phyloP scores from a whole-genome alignment of 1,140 invertebrate species.

The Drosophila malerkotliana region DNA sequence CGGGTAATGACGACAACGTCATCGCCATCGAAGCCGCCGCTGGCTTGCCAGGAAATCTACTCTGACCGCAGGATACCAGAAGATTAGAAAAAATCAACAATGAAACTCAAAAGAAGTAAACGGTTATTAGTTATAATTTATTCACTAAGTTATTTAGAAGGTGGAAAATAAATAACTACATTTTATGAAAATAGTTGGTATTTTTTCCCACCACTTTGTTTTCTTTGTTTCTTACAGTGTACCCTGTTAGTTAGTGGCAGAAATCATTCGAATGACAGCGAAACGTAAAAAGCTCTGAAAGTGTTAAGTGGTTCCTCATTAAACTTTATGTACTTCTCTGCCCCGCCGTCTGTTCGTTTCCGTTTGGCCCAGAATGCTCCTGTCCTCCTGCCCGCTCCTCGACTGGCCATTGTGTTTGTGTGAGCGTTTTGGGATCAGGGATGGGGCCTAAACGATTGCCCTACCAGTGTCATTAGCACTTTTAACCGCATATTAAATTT shows the following conservation, averaged over 20 bases:
- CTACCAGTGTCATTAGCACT: slow-evolving; percentile 79
- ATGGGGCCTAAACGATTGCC: slow-evolving; percentile 68
- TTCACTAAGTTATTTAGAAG: too few relatives aligned
- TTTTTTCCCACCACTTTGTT: neutral
- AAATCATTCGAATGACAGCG: slow-evolving; percentile 83
- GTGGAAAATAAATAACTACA: too few relatives aligned
- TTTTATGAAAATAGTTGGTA: too few relatives aligned
- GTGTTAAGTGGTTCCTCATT: slow-evolving; percentile 84
- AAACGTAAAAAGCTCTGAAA: slow-evolving; percentile 81
- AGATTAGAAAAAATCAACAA: slow-evolving; percentile 2
- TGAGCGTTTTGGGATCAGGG: slow-evolving; percentile 28
- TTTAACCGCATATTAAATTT: slow-evolving; percentile 83
- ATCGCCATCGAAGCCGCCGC: slow-evolving; percentile 46
- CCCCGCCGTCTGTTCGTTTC: slow-evolving; percentile 24
- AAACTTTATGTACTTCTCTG: slow-evolving; percentile 81
- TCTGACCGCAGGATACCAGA: slow-evolving; percentile 60
- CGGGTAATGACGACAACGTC: slow-evolving; percentile 74
- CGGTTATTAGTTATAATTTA: too few relatives aligned
- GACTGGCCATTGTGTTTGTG: slow-evolving; percentile 34
- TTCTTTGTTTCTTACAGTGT: slow-evolving; percentile 24
- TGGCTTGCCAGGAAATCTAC: slow-evolving; percentile 66
- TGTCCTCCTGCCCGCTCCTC: slow-evolving; percentile 15
- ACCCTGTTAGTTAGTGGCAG: slow-evolving; percentile 69
- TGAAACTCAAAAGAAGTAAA: too few relatives aligned
- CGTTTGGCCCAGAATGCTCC: slow-evolving; percentile 21